phyloP scores from a whole-genome alignment of 2,888 invertebrate genomes.

The Lamellibrachia columna region DNA sequence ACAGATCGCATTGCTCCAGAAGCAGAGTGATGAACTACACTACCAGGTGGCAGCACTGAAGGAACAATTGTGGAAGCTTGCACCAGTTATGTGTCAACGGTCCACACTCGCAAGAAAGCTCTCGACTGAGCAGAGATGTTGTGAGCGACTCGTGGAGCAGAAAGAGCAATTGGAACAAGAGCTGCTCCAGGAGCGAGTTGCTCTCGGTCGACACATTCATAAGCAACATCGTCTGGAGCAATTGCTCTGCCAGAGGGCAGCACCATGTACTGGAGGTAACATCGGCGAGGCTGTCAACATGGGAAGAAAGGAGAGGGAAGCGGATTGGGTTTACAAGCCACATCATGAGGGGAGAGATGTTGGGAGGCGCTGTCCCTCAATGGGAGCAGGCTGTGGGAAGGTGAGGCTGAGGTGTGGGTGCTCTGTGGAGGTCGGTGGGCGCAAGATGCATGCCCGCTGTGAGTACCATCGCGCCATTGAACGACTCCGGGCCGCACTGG shows the following conservation, averaged over 20 bases:
- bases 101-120: constrained; percentile 25
- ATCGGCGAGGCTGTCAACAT: not conserved
- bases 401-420: constrained; percentile 38
- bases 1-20: constrained; percentile 32
- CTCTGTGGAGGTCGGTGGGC: constrained; percentile 34
- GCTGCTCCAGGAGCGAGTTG: constrained; percentile 33
- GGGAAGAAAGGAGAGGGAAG: not conserved
- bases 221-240: constrained; percentile 33
- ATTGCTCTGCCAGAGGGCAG: constrained; percentile 32
- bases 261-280: not conserved
- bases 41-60: constrained; percentile 30
- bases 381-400: constrained; percentile 5
- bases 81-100: constrained; percentile 1
- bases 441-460: constrained; percentile 36
- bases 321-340: not conserved
- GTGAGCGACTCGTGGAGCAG: constrained; percentile 26
- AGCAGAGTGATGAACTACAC: constrained; percentile 36
- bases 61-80: constrained; percentile 24
- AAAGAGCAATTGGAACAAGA: constrained; percentile 38
- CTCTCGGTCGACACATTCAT: constrained; percentile 33
- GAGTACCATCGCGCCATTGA: constrained; percentile 37
- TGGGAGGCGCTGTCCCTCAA: not conserved
- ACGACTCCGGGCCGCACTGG: constrained; percentile 33
- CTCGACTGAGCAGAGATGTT: constrained; percentile 22
- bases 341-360: constrained; percentile 33